phyloP scores from a whole-genome alignment of 2,797 vertebrate genomes.

The Protosalanx chinensis region DNA sequence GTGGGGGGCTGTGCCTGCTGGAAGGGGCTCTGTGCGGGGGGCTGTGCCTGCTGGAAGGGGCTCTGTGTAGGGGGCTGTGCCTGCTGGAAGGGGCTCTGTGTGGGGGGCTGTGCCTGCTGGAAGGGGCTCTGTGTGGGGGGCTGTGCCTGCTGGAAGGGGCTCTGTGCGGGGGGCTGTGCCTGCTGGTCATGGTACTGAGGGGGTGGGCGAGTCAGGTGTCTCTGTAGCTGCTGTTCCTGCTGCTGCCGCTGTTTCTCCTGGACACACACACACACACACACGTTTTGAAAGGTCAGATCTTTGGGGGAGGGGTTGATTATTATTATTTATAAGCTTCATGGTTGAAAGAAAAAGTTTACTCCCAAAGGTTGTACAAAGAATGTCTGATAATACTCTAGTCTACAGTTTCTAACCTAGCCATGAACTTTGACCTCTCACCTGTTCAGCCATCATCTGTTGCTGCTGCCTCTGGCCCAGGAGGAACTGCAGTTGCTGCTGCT shows the following conservation, averaged over 20 bases:
- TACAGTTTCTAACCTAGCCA: background rate
- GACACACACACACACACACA: background rate
- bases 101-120: slow-evolving; percentile 70
- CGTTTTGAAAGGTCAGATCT: too few relatives aligned
- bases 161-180: slow-evolving; percentile 75
- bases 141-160: slow-evolving; percentile 80
- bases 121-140: slow-evolving; percentile 81
- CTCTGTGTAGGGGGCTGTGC: too few relatives aligned
- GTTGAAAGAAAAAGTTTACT: too few relatives aligned
- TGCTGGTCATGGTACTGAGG: slow-evolving; percentile 95
- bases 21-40: slow-evolving; percentile 81
- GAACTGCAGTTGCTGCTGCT: slow-evolving; percentile 82
- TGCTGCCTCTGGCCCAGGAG: slow-evolving; percentile 68
- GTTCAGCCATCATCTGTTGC: slow-evolving; percentile 86
- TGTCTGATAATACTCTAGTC: too few relatives aligned
- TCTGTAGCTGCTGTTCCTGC: slow-evolving; percentile 90
- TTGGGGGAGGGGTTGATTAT: too few relatives aligned
- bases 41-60: slow-evolving; percentile 78
- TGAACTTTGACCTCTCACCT: slow-evolving; percentile 68
- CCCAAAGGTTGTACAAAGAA: too few relatives aligned
- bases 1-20: slow-evolving; percentile 42
- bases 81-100: slow-evolving; percentile 82
- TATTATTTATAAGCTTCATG: too few relatives aligned
- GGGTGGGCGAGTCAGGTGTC: slow-evolving; percentile 90
- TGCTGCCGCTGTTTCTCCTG: slow-evolving; percentile 90